Conservation (phyloP, 2,888 invertebrate genomes). For the Teleiodes luculella region DNA sequence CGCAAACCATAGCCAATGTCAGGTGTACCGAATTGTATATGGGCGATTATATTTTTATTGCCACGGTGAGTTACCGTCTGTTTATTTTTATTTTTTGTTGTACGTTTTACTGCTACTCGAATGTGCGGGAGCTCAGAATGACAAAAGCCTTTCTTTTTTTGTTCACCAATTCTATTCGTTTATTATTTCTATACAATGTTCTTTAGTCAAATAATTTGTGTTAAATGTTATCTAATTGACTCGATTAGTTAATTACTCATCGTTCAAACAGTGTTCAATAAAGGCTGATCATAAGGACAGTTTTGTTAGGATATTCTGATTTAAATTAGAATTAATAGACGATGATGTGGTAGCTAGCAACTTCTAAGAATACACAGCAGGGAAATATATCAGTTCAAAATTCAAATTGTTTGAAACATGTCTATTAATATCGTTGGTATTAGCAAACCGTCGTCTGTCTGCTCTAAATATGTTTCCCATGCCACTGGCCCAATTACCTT, state of each 20-base stretch:
- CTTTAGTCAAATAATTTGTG: neutral
- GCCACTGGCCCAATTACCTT: constrained; percentile 71
- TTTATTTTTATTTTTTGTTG: constrained; percentile 33
- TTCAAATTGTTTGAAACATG: neutral
- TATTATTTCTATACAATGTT: neutral
- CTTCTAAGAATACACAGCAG: too few species aligned
- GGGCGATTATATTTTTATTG: constrained; percentile 52
- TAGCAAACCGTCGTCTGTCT: constrained; percentile 38
- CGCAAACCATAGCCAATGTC: constrained; percentile 44
- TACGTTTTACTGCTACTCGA: constrained; percentile 5
- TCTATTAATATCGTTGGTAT: constrained; percentile 15
- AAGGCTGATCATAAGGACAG: too few species aligned
- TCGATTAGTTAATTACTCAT: constrained; percentile 11
- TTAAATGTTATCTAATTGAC: constrained; percentile 8
- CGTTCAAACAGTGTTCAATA: neutral
- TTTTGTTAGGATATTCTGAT: too few species aligned
- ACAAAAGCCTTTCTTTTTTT: neutral
- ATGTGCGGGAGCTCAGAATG: neutral
- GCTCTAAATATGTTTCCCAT: constrained; percentile 55
- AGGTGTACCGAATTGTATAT: constrained; percentile 64
- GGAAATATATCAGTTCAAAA: too few species aligned
- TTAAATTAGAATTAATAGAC: too few species aligned
- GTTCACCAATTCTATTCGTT: neutral
- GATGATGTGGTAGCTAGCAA: too few species aligned
- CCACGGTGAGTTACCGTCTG: constrained; percentile 37